phyloP scores from a whole-genome alignment of 2,113 vertebrate species.

The Cinclus mexicanus region DNA sequence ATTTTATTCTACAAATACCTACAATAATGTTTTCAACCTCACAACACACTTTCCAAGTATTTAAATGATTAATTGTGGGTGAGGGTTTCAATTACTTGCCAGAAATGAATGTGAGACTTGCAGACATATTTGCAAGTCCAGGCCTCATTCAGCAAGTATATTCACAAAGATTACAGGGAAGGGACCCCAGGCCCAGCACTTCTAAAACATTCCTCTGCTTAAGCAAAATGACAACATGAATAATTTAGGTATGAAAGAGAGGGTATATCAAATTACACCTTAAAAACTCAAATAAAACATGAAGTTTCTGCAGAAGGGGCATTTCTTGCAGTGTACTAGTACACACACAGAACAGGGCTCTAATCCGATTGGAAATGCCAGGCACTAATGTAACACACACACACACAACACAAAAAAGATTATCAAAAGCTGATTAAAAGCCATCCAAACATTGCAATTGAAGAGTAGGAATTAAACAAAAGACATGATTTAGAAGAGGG shows the following conservation, averaged over 20 bases:
- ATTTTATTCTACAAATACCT: slow-evolving; percentile 5
- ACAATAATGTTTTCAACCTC: neutral
- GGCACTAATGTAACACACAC: slow-evolving; percentile 62
- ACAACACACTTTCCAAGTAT: neutral
- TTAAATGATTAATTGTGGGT: neutral
- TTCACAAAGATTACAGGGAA: neutral
- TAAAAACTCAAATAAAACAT: neutral
- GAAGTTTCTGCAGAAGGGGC: neutral
- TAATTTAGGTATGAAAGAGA: neutral
- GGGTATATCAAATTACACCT: neutral
- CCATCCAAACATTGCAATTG: slow-evolving; percentile 58
- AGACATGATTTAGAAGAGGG: neutral
- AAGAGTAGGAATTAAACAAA: slow-evolving; percentile 52
- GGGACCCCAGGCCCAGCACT: neutral
- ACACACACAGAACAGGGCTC: neutral
- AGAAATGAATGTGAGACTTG: neutral
- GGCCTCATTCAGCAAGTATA: neutral
- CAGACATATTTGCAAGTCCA: neutral
- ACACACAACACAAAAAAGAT: slow-evolving; percentile 30
- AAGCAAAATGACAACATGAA: neutral
- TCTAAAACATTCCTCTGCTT: neutral
- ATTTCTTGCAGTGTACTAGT: neutral
- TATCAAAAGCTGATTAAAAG: slow-evolving; percentile 67
- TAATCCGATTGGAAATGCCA: slow-evolving; percentile 54
- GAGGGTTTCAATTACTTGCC: neutral